phyloP scores from a whole-genome alignment of 2,113 vertebrate species.

The Rhinopomastus cyanomelas region DNA sequence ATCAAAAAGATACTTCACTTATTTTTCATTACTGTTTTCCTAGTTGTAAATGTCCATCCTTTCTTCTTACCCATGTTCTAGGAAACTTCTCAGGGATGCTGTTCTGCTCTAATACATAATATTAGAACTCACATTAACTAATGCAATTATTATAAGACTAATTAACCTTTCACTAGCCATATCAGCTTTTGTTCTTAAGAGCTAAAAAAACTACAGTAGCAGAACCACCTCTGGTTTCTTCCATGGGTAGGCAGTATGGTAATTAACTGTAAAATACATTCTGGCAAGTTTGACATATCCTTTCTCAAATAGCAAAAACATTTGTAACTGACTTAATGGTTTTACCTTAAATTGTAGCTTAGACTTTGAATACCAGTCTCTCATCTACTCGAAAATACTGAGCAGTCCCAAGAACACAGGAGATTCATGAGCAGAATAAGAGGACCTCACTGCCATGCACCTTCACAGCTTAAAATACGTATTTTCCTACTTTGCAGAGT shows the following conservation, averaged over 20 bases:
- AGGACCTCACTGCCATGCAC: background rate
- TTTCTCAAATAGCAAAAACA: background rate
- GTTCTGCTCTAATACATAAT: background rate
- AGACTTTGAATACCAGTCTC: background rate
- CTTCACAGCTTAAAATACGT: background rate
- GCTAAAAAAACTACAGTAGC: background rate
- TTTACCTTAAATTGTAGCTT: background rate
- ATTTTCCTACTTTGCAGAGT: background rate
- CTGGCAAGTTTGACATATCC: background rate
- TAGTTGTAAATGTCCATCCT: background rate
- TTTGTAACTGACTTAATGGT: background rate
- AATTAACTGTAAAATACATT: background rate
- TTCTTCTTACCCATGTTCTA: background rate
- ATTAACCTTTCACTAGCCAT: background rate
- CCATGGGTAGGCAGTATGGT: background rate
- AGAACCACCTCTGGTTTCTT: background rate
- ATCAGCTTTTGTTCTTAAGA: background rate
- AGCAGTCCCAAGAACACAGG: background rate
- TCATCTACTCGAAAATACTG: background rate
- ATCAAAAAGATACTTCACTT: background rate
- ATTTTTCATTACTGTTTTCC: background rate
- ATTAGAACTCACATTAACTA: background rate
- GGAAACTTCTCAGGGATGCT: background rate
- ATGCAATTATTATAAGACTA: background rate
- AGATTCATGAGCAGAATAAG: background rate